Percentiles rank a stretch among this genome's conserved stretches.
These are phyloP conservation scores for Onychomys torridus DNA, from an alignment of 2,797 vertebrate species.

Conservation along the genomic window DNA sequence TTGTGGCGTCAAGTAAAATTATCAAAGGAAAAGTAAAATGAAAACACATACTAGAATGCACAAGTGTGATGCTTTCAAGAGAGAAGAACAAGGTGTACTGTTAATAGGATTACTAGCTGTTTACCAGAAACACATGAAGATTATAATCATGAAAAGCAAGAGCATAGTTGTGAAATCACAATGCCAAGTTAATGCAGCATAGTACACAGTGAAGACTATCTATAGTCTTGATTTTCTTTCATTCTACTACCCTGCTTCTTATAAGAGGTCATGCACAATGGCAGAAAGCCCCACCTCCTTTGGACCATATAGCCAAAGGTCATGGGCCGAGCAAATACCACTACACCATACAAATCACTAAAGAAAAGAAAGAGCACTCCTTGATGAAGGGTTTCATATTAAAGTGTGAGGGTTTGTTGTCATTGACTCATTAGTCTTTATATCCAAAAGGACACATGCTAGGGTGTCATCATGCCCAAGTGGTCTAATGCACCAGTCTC, in stretches of 20 bases:
- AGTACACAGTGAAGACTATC: not conserved
- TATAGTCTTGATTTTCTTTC: not conserved
- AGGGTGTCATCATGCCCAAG: not conserved
- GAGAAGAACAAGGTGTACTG: not conserved
- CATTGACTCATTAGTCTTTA: not conserved
- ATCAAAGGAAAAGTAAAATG: not conserved
- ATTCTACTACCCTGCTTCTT: too few species aligned
- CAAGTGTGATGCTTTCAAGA: not conserved
- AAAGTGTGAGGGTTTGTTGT: not conserved
- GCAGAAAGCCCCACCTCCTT: too few species aligned
- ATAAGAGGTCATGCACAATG: too few species aligned
- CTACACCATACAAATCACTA: not conserved
- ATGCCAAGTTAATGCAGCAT: not conserved
- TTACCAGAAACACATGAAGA: not conserved
- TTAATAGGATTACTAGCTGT: not conserved
- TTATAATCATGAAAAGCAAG: not conserved
- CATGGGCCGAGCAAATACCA: too few species aligned
- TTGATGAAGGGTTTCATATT: not conserved
- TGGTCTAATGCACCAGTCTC: not conserved
- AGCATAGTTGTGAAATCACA: not conserved
- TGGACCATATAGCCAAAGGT: too few species aligned
- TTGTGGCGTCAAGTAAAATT: not conserved
- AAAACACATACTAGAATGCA: not conserved
- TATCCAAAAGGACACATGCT: not conserved
- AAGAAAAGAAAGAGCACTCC: not conserved